Base-by-base conservation (phyloP, 2,797 vertebrate species). In the Furcifer pardalis region DNA sequence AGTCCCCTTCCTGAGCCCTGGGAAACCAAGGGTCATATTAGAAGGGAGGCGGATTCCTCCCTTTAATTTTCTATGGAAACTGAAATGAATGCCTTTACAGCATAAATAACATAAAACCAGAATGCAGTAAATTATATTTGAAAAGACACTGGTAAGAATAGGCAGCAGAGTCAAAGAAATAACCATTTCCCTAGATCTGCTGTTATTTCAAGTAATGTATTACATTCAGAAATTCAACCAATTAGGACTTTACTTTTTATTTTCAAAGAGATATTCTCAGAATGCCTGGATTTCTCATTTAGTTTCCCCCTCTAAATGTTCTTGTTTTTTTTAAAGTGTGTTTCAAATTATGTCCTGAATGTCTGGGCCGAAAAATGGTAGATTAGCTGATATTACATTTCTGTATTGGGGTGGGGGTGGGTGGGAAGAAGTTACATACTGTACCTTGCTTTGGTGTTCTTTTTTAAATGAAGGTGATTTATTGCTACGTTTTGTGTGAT, bases 281-380 rank as follows among this genome's bases (percentile, higher is more conserved):
- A 81, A 7, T 30, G 81, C 80, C 19, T 13, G 40, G 37, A 60
- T 62, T 71, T 59, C 42, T 44, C 19, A n/a, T 78, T 1, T 63
- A 65, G 35, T 85, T 87, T 37, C 32, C n/a, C n/a, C n/a, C n/a
- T n/a, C n/a, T 56, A 77, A 83, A 82, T 78, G 37, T 65, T 71
- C 49, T 78, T 82, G 13, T 80, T 25, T 85, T 69, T 2, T 66
- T 65, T 32, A 77, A 88, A 89, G 72, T 35, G 12, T 84, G 68
- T 88, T 89, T 88, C 42, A 49, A 17, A 73, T 89, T 35, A 63
- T 46, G 2, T 72, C 59, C 83, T 35, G 32, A 27, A 35, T 86
- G 44, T n/a, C 65, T 6, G 0, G 65, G 75, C 52, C 59, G 17
- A 79, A n/a, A 13, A 81, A 27, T 1, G 1, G 72, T 5, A 77